Percentiles rank a stretch among this genome's conserved stretches.
Conservation (phyloP, 1,140 invertebrate species). For the Hesperophylax magnus region DNA sequence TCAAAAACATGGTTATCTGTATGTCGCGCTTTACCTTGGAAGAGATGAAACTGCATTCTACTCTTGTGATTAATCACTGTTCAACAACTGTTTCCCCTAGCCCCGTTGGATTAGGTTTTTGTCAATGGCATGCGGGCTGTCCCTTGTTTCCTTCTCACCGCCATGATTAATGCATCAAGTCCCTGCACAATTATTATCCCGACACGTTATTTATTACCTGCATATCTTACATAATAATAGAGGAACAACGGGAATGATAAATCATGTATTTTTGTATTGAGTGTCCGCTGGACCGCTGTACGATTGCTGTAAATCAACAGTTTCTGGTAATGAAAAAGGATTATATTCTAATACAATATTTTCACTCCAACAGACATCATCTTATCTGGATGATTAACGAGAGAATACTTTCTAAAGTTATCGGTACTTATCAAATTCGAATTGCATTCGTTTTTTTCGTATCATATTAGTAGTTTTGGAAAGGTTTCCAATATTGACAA, state of each 20-base stretch:
- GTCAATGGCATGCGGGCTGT: constrained; percentile 18
- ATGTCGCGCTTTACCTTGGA: neutral
- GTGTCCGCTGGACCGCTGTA: too few species aligned
- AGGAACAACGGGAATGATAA: constrained; percentile 11
- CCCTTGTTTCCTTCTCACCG: neutral
- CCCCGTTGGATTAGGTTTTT: constrained; percentile 37
- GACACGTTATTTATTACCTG: constrained; percentile 10
- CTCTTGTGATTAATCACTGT: constrained; percentile 13
- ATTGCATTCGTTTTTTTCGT: too few species aligned
- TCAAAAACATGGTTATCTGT: too few species aligned
- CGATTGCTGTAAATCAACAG: too few species aligned
- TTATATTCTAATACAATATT: too few species aligned
- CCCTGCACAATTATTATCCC: constrained; percentile 8
- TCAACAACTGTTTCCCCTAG: neutral
- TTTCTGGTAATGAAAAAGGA: too few species aligned
- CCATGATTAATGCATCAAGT: constrained; percentile 25
- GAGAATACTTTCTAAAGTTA: too few species aligned
- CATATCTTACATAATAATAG: constrained; percentile 7
- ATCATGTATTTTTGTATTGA: neutral
- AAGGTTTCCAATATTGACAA: too few species aligned
- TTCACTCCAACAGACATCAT: too few species aligned
- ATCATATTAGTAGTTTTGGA: too few species aligned
- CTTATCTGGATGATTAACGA: too few species aligned
- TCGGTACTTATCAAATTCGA: too few species aligned
- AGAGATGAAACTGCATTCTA: neutral